These are phyloP conservation scores for Amblyopsis rosae DNA, from an alignment of 2,113 vertebrate genomes.

Conservation along the genomic window DNA sequence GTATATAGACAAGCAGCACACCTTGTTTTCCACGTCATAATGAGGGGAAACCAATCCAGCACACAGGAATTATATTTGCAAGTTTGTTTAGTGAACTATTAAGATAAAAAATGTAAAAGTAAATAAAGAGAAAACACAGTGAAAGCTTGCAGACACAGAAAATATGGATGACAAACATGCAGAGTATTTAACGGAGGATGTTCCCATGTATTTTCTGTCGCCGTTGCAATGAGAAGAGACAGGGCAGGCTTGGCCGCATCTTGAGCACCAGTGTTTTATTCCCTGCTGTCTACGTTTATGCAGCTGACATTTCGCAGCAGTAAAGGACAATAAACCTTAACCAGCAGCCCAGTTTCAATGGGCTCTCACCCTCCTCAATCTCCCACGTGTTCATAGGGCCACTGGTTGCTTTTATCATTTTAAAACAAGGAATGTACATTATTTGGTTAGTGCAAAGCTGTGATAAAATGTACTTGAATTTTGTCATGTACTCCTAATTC, in stretches of 20 bases:
- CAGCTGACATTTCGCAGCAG: slow-evolving; percentile 11
- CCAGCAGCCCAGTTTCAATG: slow-evolving; percentile 9
- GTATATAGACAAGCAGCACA: neutral
- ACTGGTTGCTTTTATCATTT: too few relatives aligned
- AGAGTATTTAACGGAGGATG: neutral
- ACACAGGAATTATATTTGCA: slow-evolving; percentile 27
- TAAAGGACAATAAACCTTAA: slow-evolving; percentile 17
- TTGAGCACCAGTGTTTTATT: neutral
- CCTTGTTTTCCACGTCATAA: slow-evolving; percentile 28
- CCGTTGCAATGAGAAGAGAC: neutral
- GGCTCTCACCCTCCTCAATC: neutral
- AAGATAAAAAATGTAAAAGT: neutral
- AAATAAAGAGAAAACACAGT: neutral
- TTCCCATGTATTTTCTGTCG: slow-evolving; percentile 1
- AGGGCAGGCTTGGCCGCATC: neutral
- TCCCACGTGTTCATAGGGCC: neutral
- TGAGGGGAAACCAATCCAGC: slow-evolving; percentile 20
- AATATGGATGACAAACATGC: neutral
- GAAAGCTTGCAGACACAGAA: neutral
- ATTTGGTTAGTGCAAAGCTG: too few relatives aligned
- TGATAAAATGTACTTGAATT: too few relatives aligned
- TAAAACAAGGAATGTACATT: too few relatives aligned
- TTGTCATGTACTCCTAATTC: too few relatives aligned
- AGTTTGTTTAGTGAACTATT: slow-evolving; percentile 50
- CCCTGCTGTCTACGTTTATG: slow-evolving; percentile 9